These are phyloP conservation scores for Villa cingulata DNA, from an alignment of 2,888 invertebrate species.

Conservation along the genomic window DNA sequence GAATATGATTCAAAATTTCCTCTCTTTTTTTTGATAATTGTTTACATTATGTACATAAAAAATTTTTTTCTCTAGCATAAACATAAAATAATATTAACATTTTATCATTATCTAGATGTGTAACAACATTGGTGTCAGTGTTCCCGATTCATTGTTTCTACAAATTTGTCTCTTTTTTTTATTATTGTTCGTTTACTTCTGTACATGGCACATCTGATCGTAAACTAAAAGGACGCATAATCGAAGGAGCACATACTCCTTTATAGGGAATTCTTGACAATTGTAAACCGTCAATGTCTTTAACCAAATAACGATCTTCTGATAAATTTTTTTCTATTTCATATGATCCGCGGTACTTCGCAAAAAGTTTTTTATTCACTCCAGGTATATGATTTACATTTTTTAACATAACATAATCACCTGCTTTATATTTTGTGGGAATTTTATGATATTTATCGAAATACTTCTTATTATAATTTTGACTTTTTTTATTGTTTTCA, in stretches of 20 bases:
- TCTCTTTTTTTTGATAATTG: too few relatives aligned
- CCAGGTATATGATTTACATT: slow-evolving; percentile 15
- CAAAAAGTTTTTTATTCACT: too few relatives aligned
- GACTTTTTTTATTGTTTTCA: slow-evolving; percentile 13
- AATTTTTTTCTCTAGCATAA: too few relatives aligned
- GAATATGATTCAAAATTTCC: too few relatives aligned
- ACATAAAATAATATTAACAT: too few relatives aligned
- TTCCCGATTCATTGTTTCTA: too few relatives aligned
- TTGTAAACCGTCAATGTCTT: slow-evolving; percentile 14
- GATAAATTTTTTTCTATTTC: slow-evolving; percentile 14
- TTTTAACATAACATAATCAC: slow-evolving; percentile 16
- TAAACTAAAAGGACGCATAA: background rate
- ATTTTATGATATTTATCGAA: background rate
- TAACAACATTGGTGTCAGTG: too few relatives aligned
- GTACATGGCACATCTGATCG: too few relatives aligned
- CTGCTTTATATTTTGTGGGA: slow-evolving; percentile 6
- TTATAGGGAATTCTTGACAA: background rate
- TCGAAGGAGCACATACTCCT: background rate
- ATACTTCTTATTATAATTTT: slow-evolving; percentile 11
- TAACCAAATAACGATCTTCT: slow-evolving; percentile 17
- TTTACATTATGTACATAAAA: too few relatives aligned
- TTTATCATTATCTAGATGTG: too few relatives aligned
- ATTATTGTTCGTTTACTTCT: too few relatives aligned
- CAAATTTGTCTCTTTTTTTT: too few relatives aligned
- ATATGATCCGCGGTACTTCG: slow-evolving; percentile 19